A percentile compares a stretch with the other conserved stretches of the same genome.
Conservation (phyloP, 92 coral and sea anemone species). For the Ricordea florida region DNA sequence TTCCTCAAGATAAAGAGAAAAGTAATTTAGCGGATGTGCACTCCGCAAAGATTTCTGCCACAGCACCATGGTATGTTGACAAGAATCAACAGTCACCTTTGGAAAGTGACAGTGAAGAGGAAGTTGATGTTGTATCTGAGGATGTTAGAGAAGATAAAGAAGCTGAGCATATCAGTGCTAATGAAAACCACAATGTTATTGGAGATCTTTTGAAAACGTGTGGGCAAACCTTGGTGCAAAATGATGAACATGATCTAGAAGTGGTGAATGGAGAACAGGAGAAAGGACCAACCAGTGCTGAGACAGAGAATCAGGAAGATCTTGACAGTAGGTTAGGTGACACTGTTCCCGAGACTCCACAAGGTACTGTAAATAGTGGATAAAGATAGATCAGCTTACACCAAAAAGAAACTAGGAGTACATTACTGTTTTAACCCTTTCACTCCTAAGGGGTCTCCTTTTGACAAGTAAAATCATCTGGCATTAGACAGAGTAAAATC, state of each 20-base stretch:
- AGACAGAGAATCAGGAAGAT: not conserved
- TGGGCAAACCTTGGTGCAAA: not conserved
- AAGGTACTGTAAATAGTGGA: not conserved
- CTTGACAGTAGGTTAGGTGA: not conserved
- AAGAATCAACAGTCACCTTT: not conserved
- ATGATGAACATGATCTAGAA: not conserved
- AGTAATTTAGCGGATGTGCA: not conserved
- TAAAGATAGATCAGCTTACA: not conserved
- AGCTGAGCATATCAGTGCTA: not conserved
- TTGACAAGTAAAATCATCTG: not conserved
- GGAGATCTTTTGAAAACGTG: no score
- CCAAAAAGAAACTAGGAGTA: not conserved
- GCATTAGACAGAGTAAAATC: no score
- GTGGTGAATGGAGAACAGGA: not conserved
- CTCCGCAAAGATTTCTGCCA: not conserved
- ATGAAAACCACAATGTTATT: not conserved
- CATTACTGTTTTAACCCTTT: not conserved
- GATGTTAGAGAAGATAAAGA: not conserved
- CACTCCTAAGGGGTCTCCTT: not conserved
- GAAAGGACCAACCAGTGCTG: not conserved
- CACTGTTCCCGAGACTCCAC: not conserved
- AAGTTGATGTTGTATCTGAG: conserved; percentile 11
- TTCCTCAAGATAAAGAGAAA: not conserved
- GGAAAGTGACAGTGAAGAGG: conserved; percentile 8
- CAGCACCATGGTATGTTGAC: not conserved